Percentiles rank a stretch among this genome's conserved stretches.
Evolutionary conservation across 2,113 vertebrate species (phyloP).

Genomic region (human (Homo sapiens)): GRCh38 chr17:78709501-78710000

Average conservation of each 20-base stretch:
- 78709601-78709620: accelerated
- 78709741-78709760: neutral
- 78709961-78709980: neutral
- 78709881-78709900: neutral
- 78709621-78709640: neutral
- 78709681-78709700: constrained; percentile 97
- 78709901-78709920: neutral
- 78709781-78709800: neutral
- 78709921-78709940: neutral
- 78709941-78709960: neutral
- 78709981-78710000: neutral
- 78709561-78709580: neutral
- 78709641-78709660: constrained; percentile 95
- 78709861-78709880: neutral
- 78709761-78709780: neutral
- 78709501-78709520: accelerated
- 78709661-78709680: constrained; percentile 97
- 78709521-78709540: accelerated
- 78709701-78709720: constrained; percentile 95
- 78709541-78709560: accelerated
- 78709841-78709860: neutral
- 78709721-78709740: constrained; percentile 92
- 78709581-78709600: too few species aligned
- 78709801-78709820: neutral
- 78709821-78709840: neutral